These are phyloP conservation scores for Kradibia gibbosae DNA, from an alignment of 1,140 invertebrate species.

Conservation along the genomic window DNA sequence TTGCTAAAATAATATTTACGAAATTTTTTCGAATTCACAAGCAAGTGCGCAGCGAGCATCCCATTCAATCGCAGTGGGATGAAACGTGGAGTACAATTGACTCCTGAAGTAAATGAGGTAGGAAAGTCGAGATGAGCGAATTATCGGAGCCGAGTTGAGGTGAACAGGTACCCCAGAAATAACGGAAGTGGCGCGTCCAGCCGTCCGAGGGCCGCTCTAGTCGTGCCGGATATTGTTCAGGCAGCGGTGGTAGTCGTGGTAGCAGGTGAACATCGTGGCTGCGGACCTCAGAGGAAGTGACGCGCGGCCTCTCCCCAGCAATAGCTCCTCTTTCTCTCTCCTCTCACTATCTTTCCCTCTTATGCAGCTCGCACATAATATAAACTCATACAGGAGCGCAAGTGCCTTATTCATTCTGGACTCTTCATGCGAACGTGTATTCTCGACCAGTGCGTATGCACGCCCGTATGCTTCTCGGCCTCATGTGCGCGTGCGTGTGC, in stretches of 20 bases:
- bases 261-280: slow-evolving; percentile 34
- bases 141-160: background rate
- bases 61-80: no score
- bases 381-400: background rate
- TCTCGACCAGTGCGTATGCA: background rate
- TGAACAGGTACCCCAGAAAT: background rate
- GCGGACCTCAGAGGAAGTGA: slow-evolving; percentile 34
- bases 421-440: background rate
- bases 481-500: background rate
- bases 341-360: slow-evolving; percentile 20
- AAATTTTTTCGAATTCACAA: no score
- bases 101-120: no score
- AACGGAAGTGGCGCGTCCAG: slow-evolving; percentile 42
- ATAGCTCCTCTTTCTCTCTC: slow-evolving; percentile 46
- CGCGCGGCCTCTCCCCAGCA: slow-evolving; percentile 52
- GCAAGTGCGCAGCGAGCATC: no score
- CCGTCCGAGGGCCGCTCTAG: background rate
- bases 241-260: background rate
- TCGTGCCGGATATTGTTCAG: slow-evolving; percentile 19
- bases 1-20: no score
- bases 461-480: background rate
- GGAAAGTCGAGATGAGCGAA: background rate
- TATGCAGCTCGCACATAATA: background rate
- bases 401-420: background rate
- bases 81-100: no score